A percentile compares a stretch with the other conserved stretches of the same genome.
These are phyloP conservation scores for Pararge aegeria DNA, from an alignment of 1,140 invertebrate genomes.

Conservation along the genomic window DNA sequence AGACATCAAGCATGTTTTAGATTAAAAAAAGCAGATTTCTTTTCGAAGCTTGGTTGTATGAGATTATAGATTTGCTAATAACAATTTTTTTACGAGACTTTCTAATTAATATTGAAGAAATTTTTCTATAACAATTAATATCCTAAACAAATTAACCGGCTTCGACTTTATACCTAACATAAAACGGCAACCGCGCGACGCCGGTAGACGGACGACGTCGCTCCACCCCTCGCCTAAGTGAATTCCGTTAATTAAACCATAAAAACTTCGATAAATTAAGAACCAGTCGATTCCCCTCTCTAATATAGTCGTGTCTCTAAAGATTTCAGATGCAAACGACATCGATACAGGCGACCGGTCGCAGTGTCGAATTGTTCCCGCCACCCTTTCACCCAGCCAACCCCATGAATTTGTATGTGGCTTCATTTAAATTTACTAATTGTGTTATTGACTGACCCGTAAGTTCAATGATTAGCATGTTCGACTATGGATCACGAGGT, in stretches of 20 bases:
- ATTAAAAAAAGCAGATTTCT: too few species aligned
- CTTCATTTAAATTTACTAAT: slow-evolving; percentile 62
- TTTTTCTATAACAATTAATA: too few species aligned
- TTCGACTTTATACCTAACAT: slow-evolving; percentile 42
- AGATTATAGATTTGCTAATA: too few species aligned
- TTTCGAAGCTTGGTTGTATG: too few species aligned
- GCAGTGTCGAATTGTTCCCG: slow-evolving; percentile 54
- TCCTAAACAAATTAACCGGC: neutral
- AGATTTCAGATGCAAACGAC: slow-evolving; percentile 77
- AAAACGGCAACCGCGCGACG: slow-evolving; percentile 65
- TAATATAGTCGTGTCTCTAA: slow-evolving; percentile 70
- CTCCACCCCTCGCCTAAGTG: slow-evolving; percentile 69
- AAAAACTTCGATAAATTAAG: slow-evolving; percentile 82
- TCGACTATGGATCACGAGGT: too few species aligned
- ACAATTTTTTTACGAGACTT: too few species aligned
- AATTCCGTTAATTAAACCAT: slow-evolving; percentile 82
- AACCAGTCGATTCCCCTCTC: slow-evolving; percentile 78
- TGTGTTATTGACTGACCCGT: slow-evolving; percentile 37
- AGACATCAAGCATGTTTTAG: too few species aligned
- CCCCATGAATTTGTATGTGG: slow-evolving; percentile 58
- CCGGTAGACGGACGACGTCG: slow-evolving; percentile 34
- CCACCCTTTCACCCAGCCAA: slow-evolving; percentile 28
- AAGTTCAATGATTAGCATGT: too few species aligned
- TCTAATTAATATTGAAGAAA: too few species aligned
- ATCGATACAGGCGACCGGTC: slow-evolving; percentile 58